phyloP scores from a whole-genome alignment of 2,113 vertebrate genomes.

The Strix aluco region DNA sequence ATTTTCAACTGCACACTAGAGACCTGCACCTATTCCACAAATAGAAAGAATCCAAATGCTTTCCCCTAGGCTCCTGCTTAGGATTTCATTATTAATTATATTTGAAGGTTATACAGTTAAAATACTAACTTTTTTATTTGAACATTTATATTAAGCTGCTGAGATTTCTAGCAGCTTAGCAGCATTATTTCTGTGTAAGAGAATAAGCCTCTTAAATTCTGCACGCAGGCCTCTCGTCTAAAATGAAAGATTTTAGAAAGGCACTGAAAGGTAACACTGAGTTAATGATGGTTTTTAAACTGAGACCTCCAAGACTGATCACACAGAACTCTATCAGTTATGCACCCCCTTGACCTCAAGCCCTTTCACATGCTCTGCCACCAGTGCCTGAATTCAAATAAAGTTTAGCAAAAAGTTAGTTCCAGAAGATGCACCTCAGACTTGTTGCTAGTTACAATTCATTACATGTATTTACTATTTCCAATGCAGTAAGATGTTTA shows the following conservation, averaged over 20 bases:
- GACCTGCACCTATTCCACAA: slow-evolving; percentile 69
- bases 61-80: slow-evolving; percentile 57
- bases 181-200: slow-evolving; percentile 70
- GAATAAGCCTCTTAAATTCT: slow-evolving; percentile 72
- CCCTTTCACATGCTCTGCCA: neutral
- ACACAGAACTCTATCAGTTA: neutral
- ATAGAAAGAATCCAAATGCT: slow-evolving; percentile 65
- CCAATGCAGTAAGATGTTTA: neutral
- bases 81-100: slow-evolving; percentile 75
- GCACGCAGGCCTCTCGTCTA: slow-evolving; percentile 46
- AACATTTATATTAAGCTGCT: slow-evolving; percentile 76
- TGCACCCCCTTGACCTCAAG: neutral
- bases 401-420: slow-evolving; percentile 34
- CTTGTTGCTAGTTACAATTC: neutral
- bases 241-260: slow-evolving; percentile 69
- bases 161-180: slow-evolving; percentile 73
- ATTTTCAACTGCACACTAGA: slow-evolving; percentile 55
- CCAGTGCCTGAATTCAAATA: neutral
- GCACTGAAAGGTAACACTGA: slow-evolving; percentile 53
- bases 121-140: slow-evolving; percentile 73
- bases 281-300: slow-evolving; percentile 55
- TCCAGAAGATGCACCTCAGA: neutral
- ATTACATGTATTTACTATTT: neutral
- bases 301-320: slow-evolving; percentile 23
- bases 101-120: slow-evolving; percentile 74